A percentile compares a stretch with the other conserved stretches of the same genome.
Evolutionary conservation across 2,113 vertebrate genomes (phyloP).

Genomic region (Camelus bactrianus): DNA sequence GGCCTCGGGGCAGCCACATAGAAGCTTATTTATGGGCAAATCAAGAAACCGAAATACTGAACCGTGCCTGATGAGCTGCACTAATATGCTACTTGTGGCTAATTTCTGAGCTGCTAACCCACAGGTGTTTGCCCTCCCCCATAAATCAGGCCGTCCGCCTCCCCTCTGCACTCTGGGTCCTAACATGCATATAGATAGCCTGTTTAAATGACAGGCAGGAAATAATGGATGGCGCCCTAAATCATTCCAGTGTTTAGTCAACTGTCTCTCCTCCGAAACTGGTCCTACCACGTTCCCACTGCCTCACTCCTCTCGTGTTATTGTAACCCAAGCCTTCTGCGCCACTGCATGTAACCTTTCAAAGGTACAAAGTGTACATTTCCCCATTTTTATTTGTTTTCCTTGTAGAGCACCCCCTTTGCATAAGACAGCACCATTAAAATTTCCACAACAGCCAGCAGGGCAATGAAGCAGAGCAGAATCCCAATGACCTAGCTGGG

Average conservation of each 20-base stretch:
- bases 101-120: conserved; percentile 96
- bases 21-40: conserved; percentile 95
- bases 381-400: conserved; percentile 88
- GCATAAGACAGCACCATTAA: conserved; percentile 85
- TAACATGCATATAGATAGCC: conserved; percentile 93
- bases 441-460: conserved; percentile 77
- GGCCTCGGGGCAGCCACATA: conserved; percentile 91
- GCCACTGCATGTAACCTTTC: conserved; percentile 87
- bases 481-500: conserved; percentile 40
- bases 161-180: conserved; percentile 84
- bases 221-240: conserved; percentile 95
- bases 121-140: conserved; percentile 94
- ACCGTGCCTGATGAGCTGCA: conserved; percentile 96
- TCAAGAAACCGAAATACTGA: conserved; percentile 96
- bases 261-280: conserved; percentile 87
- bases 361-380: conserved; percentile 87
- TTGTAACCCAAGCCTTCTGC: conserved; percentile 90
- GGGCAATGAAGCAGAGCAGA: conserved; percentile 66
- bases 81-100: conserved; percentile 99
- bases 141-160: conserved; percentile 92
- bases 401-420: conserved; percentile 84
- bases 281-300: conserved; percentile 86
- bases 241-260: conserved; percentile 89
- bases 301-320: conserved; percentile 91
- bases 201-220: conserved; percentile 94